Base-by-base conservation (phyloP, 2,113 vertebrate genomes). In the Promerops cafer region DNA sequence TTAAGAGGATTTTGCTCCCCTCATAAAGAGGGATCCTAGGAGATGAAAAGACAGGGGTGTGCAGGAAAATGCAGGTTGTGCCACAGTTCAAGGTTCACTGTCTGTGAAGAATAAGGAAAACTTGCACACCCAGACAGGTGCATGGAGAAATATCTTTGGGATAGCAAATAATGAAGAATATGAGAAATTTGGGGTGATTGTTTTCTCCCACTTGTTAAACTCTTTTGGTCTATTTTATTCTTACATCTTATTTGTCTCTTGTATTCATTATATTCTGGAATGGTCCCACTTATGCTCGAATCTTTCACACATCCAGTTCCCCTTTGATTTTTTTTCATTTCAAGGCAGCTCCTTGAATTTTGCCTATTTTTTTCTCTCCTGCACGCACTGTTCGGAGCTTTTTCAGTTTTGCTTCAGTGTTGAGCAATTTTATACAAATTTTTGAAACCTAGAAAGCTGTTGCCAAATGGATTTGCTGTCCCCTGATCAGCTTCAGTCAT, bases 351-450 rank as follows among this genome's bases (percentile, higher is more conserved):
- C 17, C 64, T 74, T 81, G 59, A 64, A 65, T 71, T 82, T 87
- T 84, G 19, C 44, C 10, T 19, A 0, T 1, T 11, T 21, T 45
- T 53, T 44, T 21, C 33, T 42, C 31, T 82, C 52, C 14, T 59
- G 17, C 6, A 3, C 4, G 0, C 6, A 4, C 27, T 37, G 19
- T 44, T 39, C 40, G 3, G 5, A 81, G 35, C 1, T 28, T 74
- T 68, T 49, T 33, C 1, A 0, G 6, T 10, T 80, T 86, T 52
- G 6, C 71, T 93, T 80, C 76, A 44, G 24, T 16, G 13, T 23
- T 61, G 21, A 79, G 42, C 19, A 53, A 57, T 86, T 90, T 69
- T 70, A 18, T 44, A 24, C 31, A 12, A 9, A 26, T 54, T 76
- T 93, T 68, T 63, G 28, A 80, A 89, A 81, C 23, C 37, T 42